Base-by-base conservation (phyloP, 1,140 invertebrate species). In the Drosophila hydei region DNA sequence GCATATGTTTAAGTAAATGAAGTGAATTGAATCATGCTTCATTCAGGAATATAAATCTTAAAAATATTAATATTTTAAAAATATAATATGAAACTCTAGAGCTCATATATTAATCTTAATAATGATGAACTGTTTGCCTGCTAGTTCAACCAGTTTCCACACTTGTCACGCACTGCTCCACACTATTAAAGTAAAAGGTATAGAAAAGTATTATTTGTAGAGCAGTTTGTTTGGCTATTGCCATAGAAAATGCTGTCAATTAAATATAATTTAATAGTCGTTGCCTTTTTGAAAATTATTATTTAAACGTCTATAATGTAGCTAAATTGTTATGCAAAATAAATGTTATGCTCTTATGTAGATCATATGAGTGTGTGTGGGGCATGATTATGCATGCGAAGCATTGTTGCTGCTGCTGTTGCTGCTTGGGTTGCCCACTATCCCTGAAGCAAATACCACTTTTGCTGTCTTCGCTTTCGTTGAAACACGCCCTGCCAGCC, bases 381-480 rank as follows among this genome's bases (percentile, higher is more conserved):
- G 42, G 19, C 19, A 43, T 51, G 36, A 58, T 65, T 71, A 65
- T 58, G 38, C 43, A 62, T 52, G 30, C 19, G 36, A 5, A 45
- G 27, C 25, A 30, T 25, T 50, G 36, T 16, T 23, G 18, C 6
- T 18, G 27, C 33, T 33, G 27, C 11, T 38, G 4, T 23, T 40
- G 52, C 12, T 25, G 4, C 19, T 11, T 56, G 19, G 18, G 30
- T 33, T 33, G 30, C 30, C 11, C 30, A 33, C 30, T 33, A 33
- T 33, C 48, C 42, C 25, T 8, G 19, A 38, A 42, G 68, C 61
- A 42, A 71, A 64, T 65, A 61, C 45, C 68, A 65, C n/a, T 42
- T 56, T 30, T 30, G 54, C 54, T 67, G 52, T 67, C 62, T 72
- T 72, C 63, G 62, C 62, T 67, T 72, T 72, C 69, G 38, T 65